Base-by-base conservation (phyloP, 2,888 invertebrate genomes). In the Ormyrus pomaceus region DNA sequence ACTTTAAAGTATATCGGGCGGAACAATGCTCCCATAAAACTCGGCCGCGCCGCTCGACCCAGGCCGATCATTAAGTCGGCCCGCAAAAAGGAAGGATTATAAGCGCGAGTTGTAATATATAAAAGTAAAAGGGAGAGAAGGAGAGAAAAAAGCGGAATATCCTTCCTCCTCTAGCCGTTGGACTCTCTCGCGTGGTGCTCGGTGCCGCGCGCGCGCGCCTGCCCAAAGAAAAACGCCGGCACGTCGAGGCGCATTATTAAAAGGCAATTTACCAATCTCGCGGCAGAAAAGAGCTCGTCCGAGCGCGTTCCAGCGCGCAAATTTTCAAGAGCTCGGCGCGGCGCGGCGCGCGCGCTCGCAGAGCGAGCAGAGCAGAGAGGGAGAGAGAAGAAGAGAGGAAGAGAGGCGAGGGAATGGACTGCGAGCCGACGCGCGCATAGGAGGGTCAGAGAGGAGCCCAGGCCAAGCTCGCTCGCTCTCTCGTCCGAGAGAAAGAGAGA, bases 231-330 rank as follows among this genome's bases (percentile, higher is more conserved):
- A 81, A 78, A 75, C 75, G 65, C 78, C 71, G 68, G 78, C 71
- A 75, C 75, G 81, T 81, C 70, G 69, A 81, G 78, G 68, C 78
- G 71, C 78, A 79, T 81, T 81, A 81, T 81, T 81, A 81, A 81
- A 81, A 81, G 81, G 81, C 75, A 81, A 81, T 81, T 81, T 78
- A 81, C 81, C 78, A 81, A 78, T 79, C 75, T 79, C 68, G 71
- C 51, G 64, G 70, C 56, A 78, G 78, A 81, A 81, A 74, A 74
- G 70, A 78, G 68, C 78, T 73, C 72, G 53, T 48, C 34, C n/a
- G 51, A 53, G 51, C 56, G 77, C 62, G 69, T 62, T 69, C 79
- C 74, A 34, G 59, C 75, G 72, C 75, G 65, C 77, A 81, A 81
- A 77, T 70, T 81, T 81, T 77, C 80, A 77, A 77, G 73, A 81